Evolutionary conservation across 2,888 invertebrate species (phyloP), one percentile per base, ranked within the genome.

Genomic region (Trypoxylon attenuatum): DNA sequence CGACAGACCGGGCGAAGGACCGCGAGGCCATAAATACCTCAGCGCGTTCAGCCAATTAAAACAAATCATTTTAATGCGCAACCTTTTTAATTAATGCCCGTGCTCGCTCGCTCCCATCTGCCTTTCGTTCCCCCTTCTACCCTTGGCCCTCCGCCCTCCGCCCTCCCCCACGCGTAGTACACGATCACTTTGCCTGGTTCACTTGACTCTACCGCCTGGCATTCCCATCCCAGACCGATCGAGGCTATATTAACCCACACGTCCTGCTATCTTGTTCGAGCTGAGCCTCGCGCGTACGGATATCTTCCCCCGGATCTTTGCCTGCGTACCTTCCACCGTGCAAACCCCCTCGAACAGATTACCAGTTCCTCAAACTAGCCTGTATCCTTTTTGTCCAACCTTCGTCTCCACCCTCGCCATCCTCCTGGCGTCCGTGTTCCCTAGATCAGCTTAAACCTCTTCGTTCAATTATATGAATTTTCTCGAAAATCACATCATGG

Each of bases 11-110:
- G 79, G 73, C 81, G 77, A 81, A 80, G 79, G 79, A 81, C 79
- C 79, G 82, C 80, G 80, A 77, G 80, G 83, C 83, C 86, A 84
- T 86, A 86, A 87, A 86, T 87, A 86, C 85, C 84, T 87, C 86
- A 83, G 80, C 82, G 82, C 84, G 84, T 84, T 86, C 84, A 84
- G 82, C 86, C 86, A 87, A 87, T 87, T 87, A 87, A 87, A 87
- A 86, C 87, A 87, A 87, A 87, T 86, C 87, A 87, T 87, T 87
- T 87, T 87, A 86, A 87, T 86, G 86, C 85, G 83, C 86, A 86
- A 86, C 86, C 85, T 87, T 87, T 86, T 86, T 87, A 87, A 87
- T 87, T 87, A 87, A 86, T 87, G 85, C 84, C 77, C 83, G 81
- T 80, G 83, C 82, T 82, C 78, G 79, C 77, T 83, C 83, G 73